phyloP scores from a whole-genome alignment of 2,888 invertebrate genomes.

The Steinernema scapterisci region DNA sequence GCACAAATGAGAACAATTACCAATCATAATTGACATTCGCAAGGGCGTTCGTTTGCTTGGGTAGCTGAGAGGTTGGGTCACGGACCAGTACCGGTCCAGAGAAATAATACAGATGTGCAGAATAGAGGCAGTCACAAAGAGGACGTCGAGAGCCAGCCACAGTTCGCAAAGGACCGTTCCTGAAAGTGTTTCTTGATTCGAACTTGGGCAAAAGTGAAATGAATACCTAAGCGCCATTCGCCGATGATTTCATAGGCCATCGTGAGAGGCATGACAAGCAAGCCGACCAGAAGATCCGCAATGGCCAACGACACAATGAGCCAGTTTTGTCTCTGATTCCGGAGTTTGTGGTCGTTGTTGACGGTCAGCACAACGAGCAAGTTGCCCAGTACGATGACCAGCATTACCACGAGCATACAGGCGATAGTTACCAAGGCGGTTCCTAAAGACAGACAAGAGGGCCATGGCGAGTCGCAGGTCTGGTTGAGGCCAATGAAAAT shows the following conservation, averaged over 20 bases:
- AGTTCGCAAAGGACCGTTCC: conserved; percentile 70
- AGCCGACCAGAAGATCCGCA: conserved; percentile 69
- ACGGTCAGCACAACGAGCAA: conserved; percentile 66
- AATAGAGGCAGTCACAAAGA: conserved; percentile 71
- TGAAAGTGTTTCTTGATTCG: conserved; percentile 39
- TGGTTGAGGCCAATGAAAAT: not conserved
- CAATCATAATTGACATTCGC: conserved; percentile 64
- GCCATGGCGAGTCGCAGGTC: conserved; percentile 46
- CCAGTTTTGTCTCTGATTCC: conserved; percentile 70
- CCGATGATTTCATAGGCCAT: conserved; percentile 71
- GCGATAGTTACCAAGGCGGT: conserved; percentile 62
- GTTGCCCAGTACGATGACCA: conserved; percentile 66
- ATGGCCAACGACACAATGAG: conserved; percentile 69
- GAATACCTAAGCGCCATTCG: conserved; percentile 70
- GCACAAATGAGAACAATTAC: conserved; percentile 39
- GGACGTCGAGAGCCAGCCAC: conserved; percentile 71
- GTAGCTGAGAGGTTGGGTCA: conserved; percentile 64
- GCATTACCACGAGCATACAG: conserved; percentile 64
- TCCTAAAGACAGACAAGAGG: conserved; percentile 47
- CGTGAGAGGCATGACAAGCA: conserved; percentile 71
- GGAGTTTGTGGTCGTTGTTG: conserved; percentile 61
- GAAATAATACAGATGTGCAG: conserved; percentile 68
- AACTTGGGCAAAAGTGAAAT: no score
- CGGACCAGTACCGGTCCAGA: conserved; percentile 66
- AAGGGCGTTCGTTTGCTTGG: conserved; percentile 61